Percentiles rank a stretch among this genome's conserved stretches.
These are phyloP conservation scores for Chrysolina americana DNA, from an alignment of 2,888 invertebrate species.

Conservation along the genomic window DNA sequence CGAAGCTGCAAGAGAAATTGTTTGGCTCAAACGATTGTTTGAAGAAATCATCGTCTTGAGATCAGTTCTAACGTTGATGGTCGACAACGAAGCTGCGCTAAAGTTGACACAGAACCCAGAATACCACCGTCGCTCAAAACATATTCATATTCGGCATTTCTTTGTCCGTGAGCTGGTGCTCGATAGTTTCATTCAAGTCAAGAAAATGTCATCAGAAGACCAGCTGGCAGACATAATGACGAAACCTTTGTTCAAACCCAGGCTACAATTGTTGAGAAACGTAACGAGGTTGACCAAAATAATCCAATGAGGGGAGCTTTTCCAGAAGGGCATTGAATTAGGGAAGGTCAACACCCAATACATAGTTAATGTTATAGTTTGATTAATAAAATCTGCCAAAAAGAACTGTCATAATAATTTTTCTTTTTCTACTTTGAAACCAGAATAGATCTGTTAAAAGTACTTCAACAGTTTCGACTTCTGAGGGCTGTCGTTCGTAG, in stretches of 20 bases:
- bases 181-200: background rate
- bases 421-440: too few species aligned
- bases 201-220: background rate
- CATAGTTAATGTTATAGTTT: background rate
- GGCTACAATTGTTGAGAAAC: background rate
- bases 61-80: background rate
- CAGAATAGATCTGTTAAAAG: too few species aligned
- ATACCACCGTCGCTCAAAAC: slow-evolving; percentile 12
- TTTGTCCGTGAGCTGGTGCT: background rate
- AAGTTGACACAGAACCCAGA: background rate
- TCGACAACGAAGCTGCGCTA: background rate
- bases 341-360: background rate
- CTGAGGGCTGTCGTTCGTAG: too few species aligned
- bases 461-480: too few species aligned
- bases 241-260: background rate
- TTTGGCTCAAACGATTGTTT: background rate
- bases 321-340: background rate
- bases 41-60: background rate
- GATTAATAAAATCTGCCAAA: too few species aligned
- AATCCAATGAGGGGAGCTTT: background rate
- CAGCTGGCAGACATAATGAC: too few species aligned
- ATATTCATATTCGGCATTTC: slow-evolving; percentile 26
- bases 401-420: too few species aligned
- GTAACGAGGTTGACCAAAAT: background rate
- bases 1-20: background rate